Conservation (phyloP, 2,797 vertebrate genomes). For the Oreochromis mossambicus region DNA sequence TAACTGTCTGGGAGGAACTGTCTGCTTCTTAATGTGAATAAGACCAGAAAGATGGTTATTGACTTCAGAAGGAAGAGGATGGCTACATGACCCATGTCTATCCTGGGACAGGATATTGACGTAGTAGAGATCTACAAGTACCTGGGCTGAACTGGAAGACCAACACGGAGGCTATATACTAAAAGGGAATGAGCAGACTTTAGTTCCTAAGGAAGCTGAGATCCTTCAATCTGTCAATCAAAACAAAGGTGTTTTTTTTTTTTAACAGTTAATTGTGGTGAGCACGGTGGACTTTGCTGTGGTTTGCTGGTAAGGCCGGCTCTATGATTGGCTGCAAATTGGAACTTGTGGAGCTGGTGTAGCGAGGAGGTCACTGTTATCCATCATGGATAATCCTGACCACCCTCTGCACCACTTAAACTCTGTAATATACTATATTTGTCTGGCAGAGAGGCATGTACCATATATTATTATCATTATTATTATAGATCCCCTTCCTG, state of each 20-base stretch:
- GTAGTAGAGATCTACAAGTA: not conserved
- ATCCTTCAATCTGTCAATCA: not conserved
- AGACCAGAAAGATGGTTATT: not conserved
- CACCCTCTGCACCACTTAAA: not conserved
- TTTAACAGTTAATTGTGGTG: not conserved
- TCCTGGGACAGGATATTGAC: not conserved
- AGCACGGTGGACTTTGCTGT: not conserved
- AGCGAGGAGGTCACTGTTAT: not conserved
- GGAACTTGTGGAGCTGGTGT: not conserved
- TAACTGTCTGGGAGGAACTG: rapidly evolving
- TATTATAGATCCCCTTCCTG: not conserved
- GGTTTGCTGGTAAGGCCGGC: not conserved
- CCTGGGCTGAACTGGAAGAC: not conserved
- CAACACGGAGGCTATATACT: not conserved
- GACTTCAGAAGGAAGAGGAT: not conserved
- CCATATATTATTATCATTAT: not conserved
- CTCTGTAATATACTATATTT: not conserved
- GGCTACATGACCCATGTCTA: not conserved
- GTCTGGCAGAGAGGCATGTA: not conserved
- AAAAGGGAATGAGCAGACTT: not conserved
- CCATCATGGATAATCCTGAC: not conserved
- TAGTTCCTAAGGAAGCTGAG: not conserved
- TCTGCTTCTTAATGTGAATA: not conserved
- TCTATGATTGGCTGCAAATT: not conserved
- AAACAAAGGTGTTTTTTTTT: not conserved